Base-by-base conservation (phyloP, 2,797 vertebrate genomes). In the Cephalopachus bancanus region DNA sequence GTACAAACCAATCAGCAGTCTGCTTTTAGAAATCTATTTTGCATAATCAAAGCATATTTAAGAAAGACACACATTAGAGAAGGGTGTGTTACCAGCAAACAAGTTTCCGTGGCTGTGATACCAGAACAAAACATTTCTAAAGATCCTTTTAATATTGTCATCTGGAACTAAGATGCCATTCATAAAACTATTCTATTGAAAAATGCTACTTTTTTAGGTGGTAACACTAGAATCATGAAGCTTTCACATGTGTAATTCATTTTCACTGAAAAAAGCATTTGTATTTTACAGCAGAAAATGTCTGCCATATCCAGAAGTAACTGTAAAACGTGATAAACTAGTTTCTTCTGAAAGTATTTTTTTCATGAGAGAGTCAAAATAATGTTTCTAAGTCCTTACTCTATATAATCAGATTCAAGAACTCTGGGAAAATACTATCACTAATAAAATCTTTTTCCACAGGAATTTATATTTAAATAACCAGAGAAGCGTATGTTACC, bases 1-100 rank as follows among this genome's bases (percentile, higher is more conserved):
- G 71, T 96, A 93, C 75, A 98, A 98, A 81, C 98, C 98, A 98
- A 98, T 98, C 97, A 97, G 94, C 74, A 67, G 57, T 65, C 71
- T 94, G 76, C 67, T 96, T 89, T 97, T 57, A 97, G 95, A 97
- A 83, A 87, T 59, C 72, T 97, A 84, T 95, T 96, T 98, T 97
- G 76, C 91, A 97, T 97, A 95, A 97, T 78, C 81, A 96, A 90
- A 95, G 59, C 37, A 51, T 53, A 92, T 96, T 94, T 57, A 88
- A 75, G 62, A 64, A 91, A 91, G 62, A 90, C 6, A 79, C 0
- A 0, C 0, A 1, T 85, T 80, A 93, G 51, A 96, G 71, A 90
- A 94, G 16, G 64, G 59, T 19, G 6, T 91, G 30, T 89, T 88
- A 85, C 74, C 76, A 76, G 86, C 85, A 91, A 91, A 93, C 69